Base-by-base conservation (phyloP, 1,140 invertebrate genomes). In the Psilanteris sp. region DNA sequence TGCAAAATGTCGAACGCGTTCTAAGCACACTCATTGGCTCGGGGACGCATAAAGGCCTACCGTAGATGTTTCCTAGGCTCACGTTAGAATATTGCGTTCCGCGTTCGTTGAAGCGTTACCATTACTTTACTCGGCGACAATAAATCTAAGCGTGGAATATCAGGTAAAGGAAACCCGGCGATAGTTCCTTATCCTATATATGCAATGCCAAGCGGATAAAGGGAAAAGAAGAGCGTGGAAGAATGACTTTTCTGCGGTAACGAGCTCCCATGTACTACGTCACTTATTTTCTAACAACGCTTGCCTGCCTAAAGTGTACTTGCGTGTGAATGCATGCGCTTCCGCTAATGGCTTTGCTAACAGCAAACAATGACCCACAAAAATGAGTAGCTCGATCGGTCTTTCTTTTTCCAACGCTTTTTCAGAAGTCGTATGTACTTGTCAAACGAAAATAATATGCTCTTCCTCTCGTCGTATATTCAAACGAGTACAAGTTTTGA, bases 191-290 rank as follows among this genome's bases (percentile, higher is more conserved):
- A 74, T 77, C 68, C 72, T 59, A 70, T 37, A 59, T 75, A 72
- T 71, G 73, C 62, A 73, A 50, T 48, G 44, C 36, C 18, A 32
- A 44, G 39, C 22, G 31, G 57, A 67, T 68, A 48, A 78, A 75
- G 75, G 48, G 50, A 66, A 67, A 71, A 76, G 74, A 77, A 59
- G 71, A 75, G 54, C 59, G 48, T 50, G 55, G 44, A 76, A 78
- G 79, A 77, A 66, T 75, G 68, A 79, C 74, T 77, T 76, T 80
- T 77, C 71, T 68, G 72, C 73, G 77, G 81, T 87, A 87, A 87
- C 85, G 84, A 87, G 85, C 82, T 85, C 79, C 80, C 84, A 80
- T 85, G 85, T 86, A 85, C 48, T 79, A 80, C 79, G 82, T 81
- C 83, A 78, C 75, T 83, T 81, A 83, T 83, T 84, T 81, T 83